Evolutionary conservation across 2,888 invertebrate genomes (phyloP), one percentile per base, ranked within the genome.

Genomic region (Campoletis raptor): DNA sequence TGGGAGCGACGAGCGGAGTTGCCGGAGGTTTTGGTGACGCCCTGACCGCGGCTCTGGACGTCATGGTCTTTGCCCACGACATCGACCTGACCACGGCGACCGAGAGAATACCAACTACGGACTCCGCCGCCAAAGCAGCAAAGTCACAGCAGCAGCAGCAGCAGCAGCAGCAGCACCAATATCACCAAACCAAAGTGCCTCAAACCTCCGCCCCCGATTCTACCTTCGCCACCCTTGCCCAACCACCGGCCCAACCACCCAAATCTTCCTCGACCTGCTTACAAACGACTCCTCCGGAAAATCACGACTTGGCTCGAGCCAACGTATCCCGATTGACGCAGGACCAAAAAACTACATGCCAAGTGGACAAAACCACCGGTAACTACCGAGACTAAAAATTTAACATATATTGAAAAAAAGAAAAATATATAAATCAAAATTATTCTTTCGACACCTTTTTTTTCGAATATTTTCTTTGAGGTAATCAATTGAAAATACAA

Each of bases 61-160:
- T 98, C 88, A 97, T 98, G 95, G 97, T 97, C 0, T 98, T 97
- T 94, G 97, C 97, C 12, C 96, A 96, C 89, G 98, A 98, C 92
- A 95, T 97, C 83, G 96, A 96, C 88, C 93, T 96, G 88, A 92
- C 92, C 78, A 80, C 90, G 76, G 90, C 81, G 88, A 90, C 88
- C 88, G 91, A 83, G 90, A 92, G 89, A 89, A 93, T 89, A 90
- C 92, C 89, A 88, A 93, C 87, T 91, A 91, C 73, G 85, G 74
- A 91, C 88, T 82, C 90, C 85, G 70, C 87, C 70, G 70, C 81
- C 74, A 84, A 82, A 72, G 82, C 85, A 42, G 83, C 73, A 74
- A 88, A 86, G 87, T 69, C 81, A 88, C 89, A 87, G 84, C 88
- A 81, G 76, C 82, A 78, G 45, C 61, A 79, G n/a, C n/a, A n/a